Evolutionary conservation across 30 jellyfish, hydroid and myxozoan genomes (phyloP).

Genomic region (Aurelia coerulea): DNA sequence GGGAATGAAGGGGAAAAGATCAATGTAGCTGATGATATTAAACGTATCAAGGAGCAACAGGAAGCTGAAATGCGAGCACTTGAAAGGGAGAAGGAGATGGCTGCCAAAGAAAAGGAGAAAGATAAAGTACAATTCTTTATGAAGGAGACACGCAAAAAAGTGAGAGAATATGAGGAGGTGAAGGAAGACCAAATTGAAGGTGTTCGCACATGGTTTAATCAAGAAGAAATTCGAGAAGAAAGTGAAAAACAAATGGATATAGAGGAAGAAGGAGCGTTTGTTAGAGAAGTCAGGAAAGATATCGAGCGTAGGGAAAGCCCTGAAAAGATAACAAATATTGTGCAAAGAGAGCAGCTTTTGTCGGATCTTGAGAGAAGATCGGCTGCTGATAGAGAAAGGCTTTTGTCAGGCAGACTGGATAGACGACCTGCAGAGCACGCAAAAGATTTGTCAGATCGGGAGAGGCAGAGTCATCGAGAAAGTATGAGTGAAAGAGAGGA

Average conservation of each 20-base stretch:
- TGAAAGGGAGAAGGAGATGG: too few relatives aligned
- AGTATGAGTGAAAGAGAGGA: not conserved
- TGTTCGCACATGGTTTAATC: too few relatives aligned
- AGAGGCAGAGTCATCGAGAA: not conserved
- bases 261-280: too few relatives aligned
- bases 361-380: constrained; percentile 25
- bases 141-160: not conserved
- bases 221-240: too few relatives aligned
- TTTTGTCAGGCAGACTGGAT: not conserved
- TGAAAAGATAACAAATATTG: not conserved
- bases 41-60: too few relatives aligned
- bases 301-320: not conserved
- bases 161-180: not conserved
- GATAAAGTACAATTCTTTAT: not conserved
- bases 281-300: too few relatives aligned
- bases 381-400: too few relatives aligned
- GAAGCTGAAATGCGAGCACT: too few relatives aligned
- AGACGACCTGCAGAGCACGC: constrained; percentile 16
- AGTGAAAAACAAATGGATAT: too few relatives aligned
- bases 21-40: not conserved
- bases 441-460: constrained; percentile 14
- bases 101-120: not conserved
- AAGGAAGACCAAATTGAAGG: too few relatives aligned
- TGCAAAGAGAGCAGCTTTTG: not conserved
- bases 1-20: constrained; percentile 10